Percentiles rank a stretch among this genome's conserved stretches.
Evolutionary conservation across 2,113 vertebrate genomes (phyloP).

Genomic region (Muscicapa adusta): DNA sequence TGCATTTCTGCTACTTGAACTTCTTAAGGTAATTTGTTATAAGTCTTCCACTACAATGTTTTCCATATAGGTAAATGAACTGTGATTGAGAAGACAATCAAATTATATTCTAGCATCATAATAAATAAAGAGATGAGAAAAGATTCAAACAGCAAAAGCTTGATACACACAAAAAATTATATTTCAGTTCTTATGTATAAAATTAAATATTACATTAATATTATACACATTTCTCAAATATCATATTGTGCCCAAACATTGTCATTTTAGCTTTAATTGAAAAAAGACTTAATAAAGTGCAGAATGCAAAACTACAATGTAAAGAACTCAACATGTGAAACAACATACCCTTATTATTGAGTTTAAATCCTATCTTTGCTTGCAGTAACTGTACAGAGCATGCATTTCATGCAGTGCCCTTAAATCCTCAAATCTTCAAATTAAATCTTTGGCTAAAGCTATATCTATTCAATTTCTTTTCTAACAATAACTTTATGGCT

Average conservation of each 20-base stretch:
- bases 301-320: not conserved
- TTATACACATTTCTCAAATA: not conserved
- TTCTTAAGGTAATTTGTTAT: not conserved
- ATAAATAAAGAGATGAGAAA: not conserved
- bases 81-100: not conserved
- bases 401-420: not conserved
- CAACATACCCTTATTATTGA: not conserved
- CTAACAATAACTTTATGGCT: not conserved
- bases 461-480: not conserved
- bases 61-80: not conserved
- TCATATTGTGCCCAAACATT: not conserved
- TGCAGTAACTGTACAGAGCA: not conserved
- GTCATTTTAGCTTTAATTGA: not conserved
- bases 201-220: not conserved
- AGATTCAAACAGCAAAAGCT: not conserved
- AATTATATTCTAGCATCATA: not conserved
- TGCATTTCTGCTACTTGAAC: not conserved
- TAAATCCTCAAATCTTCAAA: not conserved
- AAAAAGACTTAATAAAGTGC: not conserved
- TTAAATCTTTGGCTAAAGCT: not conserved
- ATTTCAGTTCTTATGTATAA: not conserved
- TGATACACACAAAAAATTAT: not conserved
- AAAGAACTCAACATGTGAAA: not conserved
- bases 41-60: not conserved
- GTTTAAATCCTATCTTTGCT: not conserved